Evolutionary conservation across 2,797 vertebrate species (phyloP).

Genomic region (Sylvilagus floridanus): DNA sequence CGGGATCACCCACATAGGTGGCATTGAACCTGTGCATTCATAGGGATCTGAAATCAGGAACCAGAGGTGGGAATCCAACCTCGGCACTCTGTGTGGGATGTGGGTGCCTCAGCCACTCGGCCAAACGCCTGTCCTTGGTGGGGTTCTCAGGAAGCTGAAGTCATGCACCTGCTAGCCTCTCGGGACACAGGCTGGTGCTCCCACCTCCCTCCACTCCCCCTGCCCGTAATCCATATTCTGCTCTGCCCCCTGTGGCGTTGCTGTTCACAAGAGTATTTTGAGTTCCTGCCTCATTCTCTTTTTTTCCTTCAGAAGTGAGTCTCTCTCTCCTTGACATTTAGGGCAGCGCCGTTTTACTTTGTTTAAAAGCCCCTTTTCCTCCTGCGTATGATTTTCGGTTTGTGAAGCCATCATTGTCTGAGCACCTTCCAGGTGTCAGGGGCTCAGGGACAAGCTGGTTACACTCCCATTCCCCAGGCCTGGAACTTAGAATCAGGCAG

Average conservation of each 20-base stretch:
- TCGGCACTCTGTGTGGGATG: no score
- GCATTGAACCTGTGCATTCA: no score
- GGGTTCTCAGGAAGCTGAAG: neutral
- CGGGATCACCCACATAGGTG: no score
- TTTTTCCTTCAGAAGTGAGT: neutral
- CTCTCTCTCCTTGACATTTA: neutral
- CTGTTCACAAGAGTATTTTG: neutral
- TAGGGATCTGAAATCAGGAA: no score
- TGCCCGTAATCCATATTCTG: neutral
- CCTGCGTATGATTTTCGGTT: neutral
- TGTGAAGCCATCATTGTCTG: neutral
- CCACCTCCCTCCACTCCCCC: neutral
- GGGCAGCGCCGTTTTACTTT: neutral
- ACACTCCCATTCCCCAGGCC: rapidly evolving
- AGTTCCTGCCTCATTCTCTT: neutral
- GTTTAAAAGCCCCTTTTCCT: neutral
- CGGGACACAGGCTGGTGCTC: neutral
- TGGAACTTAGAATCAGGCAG: neutral
- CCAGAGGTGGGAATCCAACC: no score
- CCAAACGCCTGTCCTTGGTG: no score
- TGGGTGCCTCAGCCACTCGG: no score
- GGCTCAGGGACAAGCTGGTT: neutral
- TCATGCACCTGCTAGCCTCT: neutral
- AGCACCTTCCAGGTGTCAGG: neutral
- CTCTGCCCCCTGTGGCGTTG: rapidly evolving